Base-by-base conservation (phyloP, 2,888 invertebrate genomes). In the Drosophila borborema region DNA sequence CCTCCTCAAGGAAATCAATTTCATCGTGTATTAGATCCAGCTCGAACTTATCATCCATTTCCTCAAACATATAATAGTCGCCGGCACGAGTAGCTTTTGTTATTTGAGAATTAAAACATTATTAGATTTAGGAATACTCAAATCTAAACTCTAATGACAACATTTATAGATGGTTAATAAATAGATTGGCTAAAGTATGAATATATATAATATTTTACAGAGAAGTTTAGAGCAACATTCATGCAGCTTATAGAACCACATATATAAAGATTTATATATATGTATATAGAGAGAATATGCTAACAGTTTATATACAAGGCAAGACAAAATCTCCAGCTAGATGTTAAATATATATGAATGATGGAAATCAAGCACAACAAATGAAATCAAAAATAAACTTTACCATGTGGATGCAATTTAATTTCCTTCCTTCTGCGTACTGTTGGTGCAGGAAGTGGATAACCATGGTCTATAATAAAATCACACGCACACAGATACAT, bases 41-140 rank as follows among this genome's bases (percentile, higher is more conserved):
- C 75, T 96, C 95, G 48, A 97, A 96, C 68, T 97, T 96, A 82
- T 97, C 97, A 88, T 97, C 96, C 91, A 97, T 95, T 82, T 99
- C 98, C 91, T 99, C 99, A 94, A 99, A 99, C 98, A 99, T 98
- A 94, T 99, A 99, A 94, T 99, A 99, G 94, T 99, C 99, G 20
- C 99, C 99, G 71, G 99, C 99, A 60, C 99, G 96, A 69, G 99
- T 96, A 60, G 99, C 99, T 99, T 69, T 66, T 6, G 20, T 12
- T 55, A 56, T 40, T 12, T 7, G 38, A 20, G 36, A 51, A 4
- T 20, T 20, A 12, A 48, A 51, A 31, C 0, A 49, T 55, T 51
- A 63, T 82, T 20, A 87, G 48, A 8, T 4, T 40, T 3, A 14
- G 34, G 8, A 6, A 0, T 5, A 7, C 8, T 0, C 0, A 4